Base-by-base conservation (phyloP, 2,888 invertebrate genomes). In the Cryptus armator region DNA sequence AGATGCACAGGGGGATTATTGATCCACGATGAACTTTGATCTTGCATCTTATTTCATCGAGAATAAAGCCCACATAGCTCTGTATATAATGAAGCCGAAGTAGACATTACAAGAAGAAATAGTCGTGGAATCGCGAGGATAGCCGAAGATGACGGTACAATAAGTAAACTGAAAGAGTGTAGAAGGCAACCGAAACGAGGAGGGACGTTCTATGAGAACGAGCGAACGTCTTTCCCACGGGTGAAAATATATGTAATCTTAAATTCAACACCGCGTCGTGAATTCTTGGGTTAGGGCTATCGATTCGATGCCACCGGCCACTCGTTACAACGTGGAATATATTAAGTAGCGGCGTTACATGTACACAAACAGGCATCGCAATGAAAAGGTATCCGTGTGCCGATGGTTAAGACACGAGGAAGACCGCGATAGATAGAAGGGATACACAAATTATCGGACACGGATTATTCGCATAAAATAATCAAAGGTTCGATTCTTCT, bases 211-310 rank as follows among this genome's bases (percentile, higher is more conserved):
- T 72, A 70, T 59, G 81, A 56, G 81, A 81, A 79, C 75, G 75
- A 75, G 62, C 72, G 66, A 75, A 46, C 78, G 75, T 82, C 82
- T 75, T 85, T 85, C 82, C 85, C 85, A 85, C 81, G 82, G 53
- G 79, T 43, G 81, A 81, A 78, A 85, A 85, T 81, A 81, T 75
- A 75, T 82, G 85, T 85, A 85, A 85, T 85, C 82, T 79, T 48
- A 66, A 82, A 85, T 79, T 82, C 81, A 82, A 76, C 82, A 82
- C 78, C 67, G 76, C 74, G 62, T 62, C 75, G 84, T 81, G 77
- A 77, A 62, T 82, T 75, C 75, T 29, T 59, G 43, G 74, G 59
- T 56, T 44, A 48, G 82, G 79, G 75, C 56, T 85, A 82, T 82
- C 85, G 85, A 81, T 85, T 81, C 75, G 66, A 66, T 59, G 75